Percentiles rank a stretch among this genome's conserved stretches.
phyloP scores from a whole-genome alignment of 1,140 invertebrate genomes.

The Brachionus plicatilis region DNA sequence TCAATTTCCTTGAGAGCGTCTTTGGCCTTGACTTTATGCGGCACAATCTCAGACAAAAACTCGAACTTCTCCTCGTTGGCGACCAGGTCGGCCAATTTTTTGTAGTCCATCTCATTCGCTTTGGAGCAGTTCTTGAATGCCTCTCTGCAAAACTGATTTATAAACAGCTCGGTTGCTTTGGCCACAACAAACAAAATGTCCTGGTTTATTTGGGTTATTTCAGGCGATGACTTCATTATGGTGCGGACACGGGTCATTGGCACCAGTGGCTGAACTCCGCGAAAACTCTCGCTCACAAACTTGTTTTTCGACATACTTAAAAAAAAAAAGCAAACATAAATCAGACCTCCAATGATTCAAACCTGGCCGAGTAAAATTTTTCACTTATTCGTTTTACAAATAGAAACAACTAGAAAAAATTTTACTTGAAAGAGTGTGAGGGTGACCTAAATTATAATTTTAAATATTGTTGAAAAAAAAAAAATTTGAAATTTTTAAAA shows the following conservation, averaged over 20 bases:
- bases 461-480: neutral
- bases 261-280: neutral
- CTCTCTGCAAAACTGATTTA: neutral
- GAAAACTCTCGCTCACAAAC: neutral
- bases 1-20: slow-evolving; percentile 24
- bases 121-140: neutral
- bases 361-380: neutral
- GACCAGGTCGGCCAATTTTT: slow-evolving; percentile 17
- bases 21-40: slow-evolving; percentile 14
- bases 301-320: neutral
- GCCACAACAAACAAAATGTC: slow-evolving; percentile 2
- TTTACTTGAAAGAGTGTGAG: neutral
- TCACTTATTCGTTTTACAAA: neutral
- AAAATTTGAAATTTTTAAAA: neutral
- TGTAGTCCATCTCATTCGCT: neutral
- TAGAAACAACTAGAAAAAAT: neutral
- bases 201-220: neutral
- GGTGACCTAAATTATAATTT: slow-evolving; percentile 35
- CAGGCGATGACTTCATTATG: slow-evolving; percentile 36
- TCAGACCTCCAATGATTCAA: neutral
- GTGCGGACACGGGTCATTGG: slow-evolving; percentile 32
- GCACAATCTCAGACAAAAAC: slow-evolving; percentile 32
- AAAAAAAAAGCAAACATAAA: neutral
- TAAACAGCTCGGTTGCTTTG: slow-evolving; percentile 34
- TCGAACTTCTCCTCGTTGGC: slow-evolving; percentile 29